phyloP scores from a whole-genome alignment of 2,113 vertebrate species.

The Brachyhypopomus occidentalis region DNA sequence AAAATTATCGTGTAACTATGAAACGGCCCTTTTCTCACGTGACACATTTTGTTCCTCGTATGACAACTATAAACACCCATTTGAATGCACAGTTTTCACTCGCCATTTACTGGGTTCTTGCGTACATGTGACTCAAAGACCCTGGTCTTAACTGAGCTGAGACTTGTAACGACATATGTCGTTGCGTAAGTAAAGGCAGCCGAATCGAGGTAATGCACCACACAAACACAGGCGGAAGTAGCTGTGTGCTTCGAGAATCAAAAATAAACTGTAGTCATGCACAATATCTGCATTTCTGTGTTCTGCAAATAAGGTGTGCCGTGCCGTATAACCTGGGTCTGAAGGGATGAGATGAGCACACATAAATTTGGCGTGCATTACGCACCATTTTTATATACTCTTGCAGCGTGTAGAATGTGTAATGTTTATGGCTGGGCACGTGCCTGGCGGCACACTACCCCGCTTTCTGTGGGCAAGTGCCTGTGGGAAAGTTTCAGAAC shows the following conservation, averaged over 20 bases:
- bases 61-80: background rate
- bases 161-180: too few relatives aligned
- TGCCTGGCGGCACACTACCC: background rate
- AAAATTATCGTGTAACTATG: background rate
- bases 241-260: too few relatives aligned
- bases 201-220: too few relatives aligned
- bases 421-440: background rate
- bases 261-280: too few relatives aligned
- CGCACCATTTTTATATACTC: background rate
- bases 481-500: constrained; percentile 25
- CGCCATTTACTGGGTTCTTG: background rate
- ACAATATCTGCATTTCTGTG: too few relatives aligned
- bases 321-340: background rate
- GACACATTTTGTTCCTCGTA: background rate
- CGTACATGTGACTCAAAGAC: too few relatives aligned
- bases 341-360: background rate
- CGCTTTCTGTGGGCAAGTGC: constrained; percentile 16
- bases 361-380: background rate
- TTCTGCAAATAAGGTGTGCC: background rate
- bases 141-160: too few relatives aligned
- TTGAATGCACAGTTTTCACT: background rate
- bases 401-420: background rate
- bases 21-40: background rate
- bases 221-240: too few relatives aligned
- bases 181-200: too few relatives aligned